These are phyloP conservation scores for Lepidocyrtoides sp. DNA, from an alignment of 2,888 invertebrate genomes.

Conservation along the genomic window DNA sequence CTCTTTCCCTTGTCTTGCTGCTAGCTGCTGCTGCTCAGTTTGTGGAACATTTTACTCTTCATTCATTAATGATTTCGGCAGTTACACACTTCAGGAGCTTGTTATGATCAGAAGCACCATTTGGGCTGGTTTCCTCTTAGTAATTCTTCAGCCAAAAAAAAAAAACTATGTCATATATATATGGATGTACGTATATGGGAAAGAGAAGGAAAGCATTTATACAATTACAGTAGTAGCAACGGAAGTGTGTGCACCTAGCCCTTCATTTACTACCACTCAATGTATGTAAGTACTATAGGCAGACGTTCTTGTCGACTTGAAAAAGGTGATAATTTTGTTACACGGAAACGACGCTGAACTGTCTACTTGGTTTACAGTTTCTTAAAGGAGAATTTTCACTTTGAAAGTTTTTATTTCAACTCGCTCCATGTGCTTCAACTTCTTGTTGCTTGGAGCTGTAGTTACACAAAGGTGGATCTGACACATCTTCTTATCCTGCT, in stretches of 20 bases:
- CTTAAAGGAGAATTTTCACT: slow-evolving; percentile 74
- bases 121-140: slow-evolving; percentile 8
- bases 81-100: slow-evolving; percentile 81
- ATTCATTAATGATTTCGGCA: slow-evolving; percentile 82
- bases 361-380: slow-evolving; percentile 40
- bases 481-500: not conserved
- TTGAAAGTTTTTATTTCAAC: slow-evolving; percentile 73
- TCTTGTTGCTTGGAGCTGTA: slow-evolving; percentile 64
- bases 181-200: not conserved
- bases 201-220: not conserved
- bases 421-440: slow-evolving; percentile 43
- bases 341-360: slow-evolving; percentile 43
- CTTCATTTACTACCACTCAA: not conserved
- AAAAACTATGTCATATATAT: not conserved
- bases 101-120: slow-evolving; percentile 80
- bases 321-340: slow-evolving; percentile 80
- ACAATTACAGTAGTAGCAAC: not conserved
- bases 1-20: slow-evolving; percentile 45
- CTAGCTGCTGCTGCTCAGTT: slow-evolving; percentile 53
- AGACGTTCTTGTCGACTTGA: not conserved
- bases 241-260: not conserved
- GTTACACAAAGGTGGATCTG: slow-evolving; percentile 35
- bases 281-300: not conserved
- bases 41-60: slow-evolving; percentile 78
- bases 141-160: slow-evolving; percentile 1